Evolutionary conservation across 37 sponge, comb jelly and placozoan species (phyloP).

Genomic region (Oscarella lobularis): DNA sequence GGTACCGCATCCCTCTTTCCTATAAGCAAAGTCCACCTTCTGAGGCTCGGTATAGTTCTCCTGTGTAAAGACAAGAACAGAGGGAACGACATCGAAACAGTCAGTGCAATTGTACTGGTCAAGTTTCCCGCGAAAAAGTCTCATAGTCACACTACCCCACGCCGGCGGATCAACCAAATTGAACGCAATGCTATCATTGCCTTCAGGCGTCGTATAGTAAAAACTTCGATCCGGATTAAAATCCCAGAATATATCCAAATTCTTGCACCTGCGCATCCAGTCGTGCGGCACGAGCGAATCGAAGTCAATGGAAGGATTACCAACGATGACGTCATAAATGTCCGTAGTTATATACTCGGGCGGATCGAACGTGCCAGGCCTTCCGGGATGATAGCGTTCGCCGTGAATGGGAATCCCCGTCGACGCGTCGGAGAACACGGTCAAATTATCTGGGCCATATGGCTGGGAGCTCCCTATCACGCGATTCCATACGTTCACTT

Average conservation of each 20-base stretch:
- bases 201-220: not conserved
- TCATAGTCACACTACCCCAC: not conserved
- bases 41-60: not conserved
- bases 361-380: not conserved
- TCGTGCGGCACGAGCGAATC: not conserved
- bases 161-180: not conserved
- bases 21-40: not conserved
- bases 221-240: not conserved
- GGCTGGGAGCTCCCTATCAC: not conserved
- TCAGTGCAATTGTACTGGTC: not conserved
- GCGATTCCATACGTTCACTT: not conserved
- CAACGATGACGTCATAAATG: not conserved
- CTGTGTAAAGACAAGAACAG: not conserved
- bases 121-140: no score
- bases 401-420: constrained; percentile 2
- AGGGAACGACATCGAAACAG: not conserved
- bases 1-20: not conserved
- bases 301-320: no score
- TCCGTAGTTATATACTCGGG: not conserved
- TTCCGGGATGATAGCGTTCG: not conserved
- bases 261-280: not conserved
- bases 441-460: not conserved
- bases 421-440: not conserved
- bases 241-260: not conserved
- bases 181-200: not conserved